Base-by-base conservation (phyloP, 2,888 invertebrate genomes). In the Cheilosia variabilis region DNA sequence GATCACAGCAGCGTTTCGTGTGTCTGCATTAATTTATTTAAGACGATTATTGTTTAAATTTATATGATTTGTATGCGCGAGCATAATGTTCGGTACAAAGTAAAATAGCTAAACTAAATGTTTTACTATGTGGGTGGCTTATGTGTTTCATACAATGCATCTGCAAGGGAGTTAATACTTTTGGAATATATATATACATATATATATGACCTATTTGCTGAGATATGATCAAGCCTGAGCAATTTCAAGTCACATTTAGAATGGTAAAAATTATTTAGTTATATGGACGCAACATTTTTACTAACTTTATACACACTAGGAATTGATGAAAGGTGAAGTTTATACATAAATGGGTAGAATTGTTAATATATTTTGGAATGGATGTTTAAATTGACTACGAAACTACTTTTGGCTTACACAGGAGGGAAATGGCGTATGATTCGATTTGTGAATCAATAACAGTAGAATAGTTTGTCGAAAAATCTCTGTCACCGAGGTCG, bases 151-250 rank as follows among this genome's bases (percentile, higher is more conserved):
- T 63, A 47, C 57, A 52, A 52, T 65, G 55, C 45, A 47, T 6
- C 17, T 17, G 53, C 27, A 72, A n/a, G 53, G 27, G 43, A 52
- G 27, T 47, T 75, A 65, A 75, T 75, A 75, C 75, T 65, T 75
- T 31, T 57, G 47, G 47, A 65, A 57, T 65, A 55, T 45, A 63
- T 45, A 31, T 31, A 31, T 37, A 22, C 13, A 6, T 9, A n/a
- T n/a, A n/a, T n/a, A n/a, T n/a, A 50, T 52, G 53, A 58, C 17
- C 65, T 37, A 6, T 76, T 76, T 66, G 50, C 66, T 76, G 76
- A 62, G 17, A 58, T 34, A 76, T 66, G 76, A 76, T 76, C 76
- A 76, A 58, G 66, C 66, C 66, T 66, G 66, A 66, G 76, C 58
- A 66, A 31, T 19, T 73, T 76, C 19, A 66, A 58, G 76, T 57